These are phyloP conservation scores for Spea hammondii DNA, from an alignment of 2,797 vertebrate species.

Conservation along the genomic window DNA sequence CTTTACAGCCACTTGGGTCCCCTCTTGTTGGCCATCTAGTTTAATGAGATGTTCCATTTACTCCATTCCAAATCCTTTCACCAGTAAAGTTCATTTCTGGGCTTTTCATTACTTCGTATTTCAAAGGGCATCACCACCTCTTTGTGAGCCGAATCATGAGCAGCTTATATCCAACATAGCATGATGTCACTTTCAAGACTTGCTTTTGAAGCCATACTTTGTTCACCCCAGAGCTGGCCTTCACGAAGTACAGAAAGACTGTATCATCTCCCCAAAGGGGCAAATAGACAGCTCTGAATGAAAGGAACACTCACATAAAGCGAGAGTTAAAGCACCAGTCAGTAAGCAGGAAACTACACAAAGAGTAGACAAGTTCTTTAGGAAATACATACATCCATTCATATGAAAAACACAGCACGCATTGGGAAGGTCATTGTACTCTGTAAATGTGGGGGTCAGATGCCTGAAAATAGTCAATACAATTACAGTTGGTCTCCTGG, in stretches of 20 bases:
- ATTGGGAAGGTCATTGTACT: slow-evolving; percentile 28
- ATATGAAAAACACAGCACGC: slow-evolving; percentile 27
- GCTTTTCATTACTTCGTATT: slow-evolving; percentile 29
- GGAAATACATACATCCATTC: slow-evolving; percentile 39
- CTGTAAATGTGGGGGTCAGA: slow-evolving; percentile 4
- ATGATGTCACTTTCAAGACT: slow-evolving; percentile 50
- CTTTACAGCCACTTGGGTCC: not conserved
- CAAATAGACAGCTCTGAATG: slow-evolving; percentile 27
- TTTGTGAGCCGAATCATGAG: slow-evolving; percentile 35
- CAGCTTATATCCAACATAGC: slow-evolving; percentile 21
- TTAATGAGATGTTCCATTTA: slow-evolving; percentile 24
- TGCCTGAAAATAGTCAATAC: not conserved
- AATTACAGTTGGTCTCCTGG: not conserved
- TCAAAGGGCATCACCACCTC: slow-evolving; percentile 32
- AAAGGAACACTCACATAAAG: slow-evolving; percentile 32
- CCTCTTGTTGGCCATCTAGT: slow-evolving; percentile 1
- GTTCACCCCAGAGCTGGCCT: slow-evolving; percentile 30
- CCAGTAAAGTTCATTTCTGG: not conserved
- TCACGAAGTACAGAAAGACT: slow-evolving; percentile 34
- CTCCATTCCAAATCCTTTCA: slow-evolving; percentile 15
- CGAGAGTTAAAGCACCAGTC: slow-evolving; percentile 14
- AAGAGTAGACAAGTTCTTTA: slow-evolving; percentile 14
- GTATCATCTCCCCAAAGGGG: slow-evolving; percentile 39
- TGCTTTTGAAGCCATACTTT: slow-evolving; percentile 48
- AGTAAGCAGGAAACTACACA: slow-evolving; percentile 32